phyloP scores from a whole-genome alignment of 2,113 vertebrate species.

The Dromaius novaehollandiae region DNA sequence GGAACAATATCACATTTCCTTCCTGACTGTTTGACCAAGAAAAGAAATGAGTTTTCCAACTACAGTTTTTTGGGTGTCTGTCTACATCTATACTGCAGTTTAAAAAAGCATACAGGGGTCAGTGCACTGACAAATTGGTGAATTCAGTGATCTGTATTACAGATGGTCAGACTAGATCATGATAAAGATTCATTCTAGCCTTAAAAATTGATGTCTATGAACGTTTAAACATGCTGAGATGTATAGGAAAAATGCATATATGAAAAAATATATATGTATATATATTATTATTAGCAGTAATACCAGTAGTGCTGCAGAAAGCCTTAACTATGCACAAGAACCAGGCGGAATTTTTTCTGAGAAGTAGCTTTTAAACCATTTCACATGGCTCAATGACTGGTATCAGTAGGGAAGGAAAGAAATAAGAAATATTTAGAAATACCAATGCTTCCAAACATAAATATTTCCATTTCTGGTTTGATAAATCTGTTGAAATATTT shows the following conservation, averaged over 20 bases:
- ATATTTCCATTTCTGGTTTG: conserved; percentile 54
- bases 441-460: conserved; percentile 28
- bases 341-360: not conserved
- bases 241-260: not conserved
- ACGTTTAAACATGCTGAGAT: not conserved
- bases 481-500: conserved; percentile 45
- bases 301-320: not conserved
- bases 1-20: not conserved
- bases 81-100: not conserved
- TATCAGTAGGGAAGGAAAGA: conserved; percentile 6
- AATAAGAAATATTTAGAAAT: conserved; percentile 46
- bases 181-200: not conserved
- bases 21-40: not conserved
- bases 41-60: not conserved
- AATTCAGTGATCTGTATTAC: not conserved
- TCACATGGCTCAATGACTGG: not conserved
- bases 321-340: not conserved
- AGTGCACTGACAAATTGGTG: not conserved
- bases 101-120: not conserved
- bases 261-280: not conserved
- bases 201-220: not conserved
- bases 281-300: not conserved
- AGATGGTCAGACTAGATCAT: not conserved
- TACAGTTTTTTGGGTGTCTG: not conserved
- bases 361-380: conserved; percentile 36